A percentile compares a stretch with the other conserved stretches of the same genome.
These are phyloP conservation scores for Xyrauchen texanus DNA, from an alignment of 2,113 vertebrate species.

Conservation along the genomic window DNA sequence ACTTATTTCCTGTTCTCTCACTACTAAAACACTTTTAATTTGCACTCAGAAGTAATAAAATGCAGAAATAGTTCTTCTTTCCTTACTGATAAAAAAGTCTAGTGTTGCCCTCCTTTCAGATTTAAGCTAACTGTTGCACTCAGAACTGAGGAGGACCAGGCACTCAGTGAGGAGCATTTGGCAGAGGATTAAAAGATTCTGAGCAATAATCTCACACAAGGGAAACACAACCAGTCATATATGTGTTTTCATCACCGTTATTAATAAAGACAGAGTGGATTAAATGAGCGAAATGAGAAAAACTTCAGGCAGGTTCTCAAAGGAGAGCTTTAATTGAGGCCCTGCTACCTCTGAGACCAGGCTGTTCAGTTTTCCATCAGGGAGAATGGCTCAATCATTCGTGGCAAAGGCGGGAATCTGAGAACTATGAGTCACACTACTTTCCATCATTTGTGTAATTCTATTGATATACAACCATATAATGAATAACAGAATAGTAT, in stretches of 20 bases:
- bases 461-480: neutral
- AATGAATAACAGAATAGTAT: conserved; percentile 5
- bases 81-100: neutral
- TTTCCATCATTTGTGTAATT: conserved; percentile 13
- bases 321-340: conserved; percentile 43
- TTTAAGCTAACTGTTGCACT: conserved; percentile 19
- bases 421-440: neutral
- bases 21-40: neutral
- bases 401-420: neutral
- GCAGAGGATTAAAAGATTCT: conserved; percentile 67
- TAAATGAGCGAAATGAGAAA: conserved; percentile 49
- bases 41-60: neutral
- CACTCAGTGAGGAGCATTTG: conserved; percentile 51
- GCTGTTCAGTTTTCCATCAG: neutral
- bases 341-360: conserved; percentile 8
- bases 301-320: conserved; percentile 24
- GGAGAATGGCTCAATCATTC: conserved; percentile 6
- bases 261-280: conserved; percentile 60
- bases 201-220: conserved; percentile 54
- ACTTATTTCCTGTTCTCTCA: conserved; percentile 16
- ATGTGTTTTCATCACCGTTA: conserved; percentile 57
- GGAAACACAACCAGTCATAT: conserved; percentile 59
- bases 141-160: neutral
- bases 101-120: conserved; percentile 39
- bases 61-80: neutral